Percentiles rank a stretch among this genome's conserved stretches.
phyloP scores from a whole-genome alignment of 2,888 invertebrate species.

The Rhodophaea formosa region DNA sequence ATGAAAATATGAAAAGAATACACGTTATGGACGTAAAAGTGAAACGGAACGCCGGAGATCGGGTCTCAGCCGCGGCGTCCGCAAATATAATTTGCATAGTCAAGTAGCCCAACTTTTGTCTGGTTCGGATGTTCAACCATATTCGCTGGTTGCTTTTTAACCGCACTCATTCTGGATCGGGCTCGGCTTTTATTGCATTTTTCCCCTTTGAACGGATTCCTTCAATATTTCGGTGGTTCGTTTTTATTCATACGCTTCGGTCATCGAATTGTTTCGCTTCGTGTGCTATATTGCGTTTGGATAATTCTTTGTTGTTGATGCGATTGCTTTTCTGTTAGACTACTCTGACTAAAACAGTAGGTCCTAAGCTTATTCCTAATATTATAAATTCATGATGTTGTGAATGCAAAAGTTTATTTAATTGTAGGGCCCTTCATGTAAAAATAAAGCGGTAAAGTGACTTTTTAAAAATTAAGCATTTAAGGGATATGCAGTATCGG shows the following conservation, averaged over 20 bases:
- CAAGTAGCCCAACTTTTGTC: constrained; percentile 80
- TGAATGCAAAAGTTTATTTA: too few relatives aligned
- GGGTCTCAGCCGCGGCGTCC: constrained; percentile 75
- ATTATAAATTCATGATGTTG: too few relatives aligned
- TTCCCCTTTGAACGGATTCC: constrained; percentile 80
- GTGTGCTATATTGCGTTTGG: constrained; percentile 58
- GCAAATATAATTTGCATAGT: constrained; percentile 83
- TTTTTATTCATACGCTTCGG: constrained; percentile 77
- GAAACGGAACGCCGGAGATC: constrained; percentile 79
- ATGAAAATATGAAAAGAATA: constrained; percentile 82
- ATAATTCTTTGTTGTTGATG: constrained; percentile 38
- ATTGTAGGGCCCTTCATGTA: too few relatives aligned
- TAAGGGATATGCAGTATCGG: too few relatives aligned
- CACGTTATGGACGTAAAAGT: constrained; percentile 74
- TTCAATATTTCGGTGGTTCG: constrained; percentile 79
- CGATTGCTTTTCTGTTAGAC: constrained; percentile 23
- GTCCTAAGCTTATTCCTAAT: too few relatives aligned
- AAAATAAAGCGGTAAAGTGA: too few relatives aligned
- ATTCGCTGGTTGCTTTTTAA: constrained; percentile 79
- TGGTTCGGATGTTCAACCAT: constrained; percentile 78
- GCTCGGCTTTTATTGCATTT: constrained; percentile 75
- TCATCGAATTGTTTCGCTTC: constrained; percentile 76
- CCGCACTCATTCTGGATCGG: constrained; percentile 76
- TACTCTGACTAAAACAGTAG: too few relatives aligned
- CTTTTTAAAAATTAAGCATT: too few relatives aligned